These are phyloP conservation scores for Simalia tracyae DNA, from an alignment of 2,797 vertebrate species.

Conservation along the genomic window DNA sequence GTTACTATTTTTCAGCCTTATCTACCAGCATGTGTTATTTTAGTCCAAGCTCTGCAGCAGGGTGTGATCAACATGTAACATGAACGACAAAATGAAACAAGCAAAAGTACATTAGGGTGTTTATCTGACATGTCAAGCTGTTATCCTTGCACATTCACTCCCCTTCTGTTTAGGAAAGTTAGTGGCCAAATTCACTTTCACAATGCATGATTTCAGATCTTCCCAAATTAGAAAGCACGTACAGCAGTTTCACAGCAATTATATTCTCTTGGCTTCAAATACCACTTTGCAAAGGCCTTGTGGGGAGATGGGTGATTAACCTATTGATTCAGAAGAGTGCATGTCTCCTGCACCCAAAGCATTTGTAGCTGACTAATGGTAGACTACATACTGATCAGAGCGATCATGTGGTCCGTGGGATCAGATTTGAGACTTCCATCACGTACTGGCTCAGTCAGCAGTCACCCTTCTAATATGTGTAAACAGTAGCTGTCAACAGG, in stretches of 20 bases:
- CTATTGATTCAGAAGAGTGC: neutral
- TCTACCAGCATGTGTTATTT: neutral
- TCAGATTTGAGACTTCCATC: neutral
- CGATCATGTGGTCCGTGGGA: neutral
- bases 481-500: neutral
- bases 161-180: neutral
- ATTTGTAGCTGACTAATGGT: neutral
- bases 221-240: neutral
- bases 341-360: no score
- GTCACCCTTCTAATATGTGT: neutral
- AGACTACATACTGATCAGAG: neutral
- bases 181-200: neutral
- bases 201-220: neutral
- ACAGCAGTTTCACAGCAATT: neutral
- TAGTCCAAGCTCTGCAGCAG: neutral
- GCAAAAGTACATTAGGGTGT: neutral
- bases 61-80: neutral
- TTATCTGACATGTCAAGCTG: neutral
- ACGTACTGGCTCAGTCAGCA: conserved; percentile 13
- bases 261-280: neutral
- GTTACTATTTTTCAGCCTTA: neutral
- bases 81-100: neutral
- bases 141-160: neutral
- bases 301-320: neutral
- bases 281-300: neutral